Evolutionary conservation across 2,113 vertebrate genomes (phyloP).

Genomic region (Chloroceryle aenea): DNA sequence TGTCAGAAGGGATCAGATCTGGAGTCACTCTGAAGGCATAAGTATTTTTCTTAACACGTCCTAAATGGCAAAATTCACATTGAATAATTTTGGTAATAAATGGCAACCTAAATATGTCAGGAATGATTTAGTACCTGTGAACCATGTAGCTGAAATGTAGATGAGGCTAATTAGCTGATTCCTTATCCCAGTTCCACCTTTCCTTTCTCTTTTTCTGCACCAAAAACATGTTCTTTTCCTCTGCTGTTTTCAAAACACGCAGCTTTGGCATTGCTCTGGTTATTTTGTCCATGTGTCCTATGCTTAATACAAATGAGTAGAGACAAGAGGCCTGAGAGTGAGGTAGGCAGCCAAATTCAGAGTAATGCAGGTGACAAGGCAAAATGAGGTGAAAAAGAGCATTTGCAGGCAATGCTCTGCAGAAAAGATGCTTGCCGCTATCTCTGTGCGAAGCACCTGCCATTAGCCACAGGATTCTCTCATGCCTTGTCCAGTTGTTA

Average conservation of each 20-base stretch:
- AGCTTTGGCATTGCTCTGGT: constrained; percentile 62
- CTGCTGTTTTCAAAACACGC: constrained; percentile 28
- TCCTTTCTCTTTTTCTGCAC: background rate
- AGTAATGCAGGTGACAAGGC: constrained; percentile 37
- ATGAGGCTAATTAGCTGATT: constrained; percentile 78
- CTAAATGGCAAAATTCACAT: constrained; percentile 63
- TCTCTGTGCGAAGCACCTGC: background rate
- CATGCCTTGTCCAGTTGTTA: background rate
- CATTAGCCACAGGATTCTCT: background rate
- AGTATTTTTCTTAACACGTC: constrained; percentile 43
- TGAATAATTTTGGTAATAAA: constrained; percentile 75
- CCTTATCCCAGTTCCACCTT: constrained; percentile 23
- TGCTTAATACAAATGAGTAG: constrained; percentile 70
- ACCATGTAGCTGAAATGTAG: constrained; percentile 72
- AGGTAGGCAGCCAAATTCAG: constrained; percentile 60
- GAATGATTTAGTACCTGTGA: constrained; percentile 73
- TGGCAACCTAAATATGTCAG: constrained; percentile 78
- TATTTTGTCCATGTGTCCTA: constrained; percentile 67
- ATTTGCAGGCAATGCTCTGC: background rate
- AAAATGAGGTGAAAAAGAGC: constrained; percentile 44
- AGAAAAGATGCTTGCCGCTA: background rate
- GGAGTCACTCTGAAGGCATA: constrained; percentile 50
- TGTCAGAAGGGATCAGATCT: constrained; percentile 61
- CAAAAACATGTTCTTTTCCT: background rate
- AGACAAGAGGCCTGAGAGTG: constrained; percentile 56